Evolutionary conservation across 2,888 invertebrate species (phyloP).

Genomic region (Caradrina kadenii): DNA sequence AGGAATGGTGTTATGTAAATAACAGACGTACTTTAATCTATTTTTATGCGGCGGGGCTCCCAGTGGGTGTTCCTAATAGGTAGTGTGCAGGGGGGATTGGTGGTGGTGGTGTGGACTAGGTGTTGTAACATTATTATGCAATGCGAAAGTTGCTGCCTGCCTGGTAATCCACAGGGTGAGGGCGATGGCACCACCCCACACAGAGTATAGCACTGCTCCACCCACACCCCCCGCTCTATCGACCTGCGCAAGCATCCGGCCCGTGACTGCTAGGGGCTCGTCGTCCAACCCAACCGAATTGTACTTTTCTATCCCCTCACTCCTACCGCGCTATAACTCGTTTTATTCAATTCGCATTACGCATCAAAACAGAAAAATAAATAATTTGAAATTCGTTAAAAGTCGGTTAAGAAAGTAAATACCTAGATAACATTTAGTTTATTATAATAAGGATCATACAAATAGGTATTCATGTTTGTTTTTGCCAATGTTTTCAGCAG

Average conservation of each 20-base stretch:
- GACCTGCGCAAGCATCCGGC: slow-evolving; percentile 87
- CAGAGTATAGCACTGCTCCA: slow-evolving; percentile 81
- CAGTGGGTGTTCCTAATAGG: slow-evolving; percentile 1
- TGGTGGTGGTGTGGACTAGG: slow-evolving; percentile 65
- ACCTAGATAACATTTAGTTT: slow-evolving; percentile 1
- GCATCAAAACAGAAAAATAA: slow-evolving; percentile 15
- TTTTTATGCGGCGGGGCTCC: slow-evolving; percentile 3
- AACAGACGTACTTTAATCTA: slow-evolving; percentile 14
- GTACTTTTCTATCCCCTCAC: slow-evolving; percentile 72
- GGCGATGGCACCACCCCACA: slow-evolving; percentile 87
- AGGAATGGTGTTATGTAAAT: slow-evolving; percentile 6
- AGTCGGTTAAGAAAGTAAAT: no score
- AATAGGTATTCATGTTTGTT: no score
- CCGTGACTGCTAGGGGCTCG: slow-evolving; percentile 74
- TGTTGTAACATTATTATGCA: slow-evolving; percentile 81
- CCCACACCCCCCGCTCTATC: slow-evolving; percentile 87
- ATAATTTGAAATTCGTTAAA: background rate
- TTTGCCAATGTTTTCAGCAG: no score
- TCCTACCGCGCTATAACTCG: slow-evolving; percentile 60
- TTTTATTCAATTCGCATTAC: slow-evolving; percentile 70
- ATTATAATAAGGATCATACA: no score
- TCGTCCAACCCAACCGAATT: slow-evolving; percentile 73
- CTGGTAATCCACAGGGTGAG: slow-evolving; percentile 78
- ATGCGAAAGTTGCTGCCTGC: slow-evolving; percentile 77
- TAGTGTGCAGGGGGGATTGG: slow-evolving; percentile 36